phyloP scores from a whole-genome alignment of 1,140 invertebrate genomes.

The Zaprionus kolodkinae region DNA sequence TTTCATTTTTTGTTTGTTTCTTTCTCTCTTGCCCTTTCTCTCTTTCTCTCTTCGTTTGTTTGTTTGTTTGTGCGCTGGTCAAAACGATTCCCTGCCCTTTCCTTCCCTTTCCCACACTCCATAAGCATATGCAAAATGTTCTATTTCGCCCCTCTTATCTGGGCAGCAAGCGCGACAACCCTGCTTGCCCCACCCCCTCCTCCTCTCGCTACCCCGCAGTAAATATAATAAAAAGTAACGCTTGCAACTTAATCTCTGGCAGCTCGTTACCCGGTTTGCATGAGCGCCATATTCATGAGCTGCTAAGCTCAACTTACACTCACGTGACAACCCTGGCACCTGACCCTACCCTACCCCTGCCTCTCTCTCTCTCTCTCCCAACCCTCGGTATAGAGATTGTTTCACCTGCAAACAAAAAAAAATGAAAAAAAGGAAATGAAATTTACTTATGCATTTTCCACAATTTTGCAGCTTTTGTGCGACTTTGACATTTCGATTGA shows the following conservation, averaged over 20 bases:
- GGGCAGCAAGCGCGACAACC: constrained; percentile 47
- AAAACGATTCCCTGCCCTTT: constrained; percentile 71
- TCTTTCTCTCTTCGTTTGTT: constrained; percentile 50
- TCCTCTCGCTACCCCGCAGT: constrained; percentile 39
- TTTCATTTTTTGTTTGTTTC: constrained; percentile 23
- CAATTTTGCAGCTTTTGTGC: constrained; percentile 52
- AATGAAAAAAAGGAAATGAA: neutral
- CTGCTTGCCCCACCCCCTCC: neutral
- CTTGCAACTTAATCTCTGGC: constrained; percentile 83
- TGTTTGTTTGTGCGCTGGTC: constrained; percentile 71
- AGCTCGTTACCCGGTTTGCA: constrained; percentile 83
- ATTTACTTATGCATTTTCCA: constrained; percentile 71
- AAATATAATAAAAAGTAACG: constrained; percentile 83
- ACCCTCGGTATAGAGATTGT: constrained; percentile 37
- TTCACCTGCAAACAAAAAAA: constrained; percentile 55
- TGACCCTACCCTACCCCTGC: neutral
- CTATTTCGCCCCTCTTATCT: constrained; percentile 71
- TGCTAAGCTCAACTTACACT: constrained; percentile 82
- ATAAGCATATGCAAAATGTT: constrained; percentile 81
- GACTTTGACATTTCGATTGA: constrained; percentile 78
- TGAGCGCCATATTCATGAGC: constrained; percentile 82
- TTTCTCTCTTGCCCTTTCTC: constrained; percentile 17
- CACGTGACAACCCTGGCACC: constrained; percentile 32
- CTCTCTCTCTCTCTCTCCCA: neutral
- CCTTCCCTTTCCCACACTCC: neutral